Base-by-base conservation (phyloP, 2,888 invertebrate genomes). In the Tribolium freemani region DNA sequence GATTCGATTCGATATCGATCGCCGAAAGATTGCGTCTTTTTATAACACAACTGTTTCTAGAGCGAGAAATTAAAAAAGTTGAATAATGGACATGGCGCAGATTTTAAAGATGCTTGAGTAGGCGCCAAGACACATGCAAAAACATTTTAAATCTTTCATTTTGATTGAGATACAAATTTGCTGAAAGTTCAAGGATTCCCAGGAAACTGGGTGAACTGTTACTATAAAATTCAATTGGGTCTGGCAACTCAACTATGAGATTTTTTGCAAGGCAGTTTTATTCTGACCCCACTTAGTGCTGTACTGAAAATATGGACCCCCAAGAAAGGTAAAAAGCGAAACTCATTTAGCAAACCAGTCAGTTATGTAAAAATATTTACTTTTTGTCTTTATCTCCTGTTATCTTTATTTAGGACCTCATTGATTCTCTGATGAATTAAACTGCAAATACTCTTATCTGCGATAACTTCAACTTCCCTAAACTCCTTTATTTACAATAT, bases 1-100 rank as follows among this genome's bases (percentile, higher is more conserved):
- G 67, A 71, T 71, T 53, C 66, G 46, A 57, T 71, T 56, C 51
- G 21, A 20, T 57, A 16, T 68, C 21, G 21, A 61, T 60, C 44
- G 45, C 11, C n/a, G 11, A 45, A 11, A n/a, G 45, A 45, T 45
- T 45, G 45, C 48, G 48, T 48, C 48, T 11, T 48, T 48, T 48
- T 13, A 48, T 48, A 11, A 2, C 38, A 38, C 38, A 38, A 38
- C 38, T 3, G 3, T 6, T 38, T 38, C n/a, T 26, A 3, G 26
- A 26, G 11, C 45, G 8, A 45, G 45, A 45, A 8, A 45, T 45
- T 10, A 5, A 11, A 45, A 26, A 10, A 11, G n/a, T 45, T 50
- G 50, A 50, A 26, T 26, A 26, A 26, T 26, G 26, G 26, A 26
- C 26, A 26, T 26, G 26, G 26, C 16, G 11, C 48, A 53, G 16